Percentiles rank a stretch among this genome's conserved stretches.
Evolutionary conservation across 2,797 vertebrate species (phyloP).

Genomic region (Xenopus petersii): DNA sequence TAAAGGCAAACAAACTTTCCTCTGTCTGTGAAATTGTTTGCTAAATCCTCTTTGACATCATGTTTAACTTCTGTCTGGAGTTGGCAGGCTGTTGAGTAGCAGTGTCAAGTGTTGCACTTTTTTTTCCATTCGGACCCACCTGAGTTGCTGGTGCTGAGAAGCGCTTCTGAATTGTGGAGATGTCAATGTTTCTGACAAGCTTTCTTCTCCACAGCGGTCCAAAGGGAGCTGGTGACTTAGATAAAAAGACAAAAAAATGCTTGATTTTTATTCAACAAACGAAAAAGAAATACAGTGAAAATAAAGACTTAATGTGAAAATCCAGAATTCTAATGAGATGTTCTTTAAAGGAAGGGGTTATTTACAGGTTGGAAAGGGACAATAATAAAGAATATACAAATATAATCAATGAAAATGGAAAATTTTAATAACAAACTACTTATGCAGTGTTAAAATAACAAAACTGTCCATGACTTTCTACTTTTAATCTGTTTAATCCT

Average conservation of each 20-base stretch:
- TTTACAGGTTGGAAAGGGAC: not conserved
- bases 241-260: slow-evolving; percentile 44
- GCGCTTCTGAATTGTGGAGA: slow-evolving; percentile 45
- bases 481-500: no score
- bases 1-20: slow-evolving; percentile 14
- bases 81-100: slow-evolving; percentile 32
- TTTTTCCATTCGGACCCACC: slow-evolving; percentile 29
- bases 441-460: no score
- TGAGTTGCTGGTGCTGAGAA: slow-evolving; percentile 42
- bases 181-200: slow-evolving; percentile 48
- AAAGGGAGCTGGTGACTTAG: slow-evolving; percentile 46
- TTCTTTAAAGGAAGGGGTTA: slow-evolving; percentile 9
- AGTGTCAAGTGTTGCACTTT: slow-evolving; percentile 37
- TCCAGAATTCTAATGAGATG: slow-evolving; percentile 27
- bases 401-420: no score
- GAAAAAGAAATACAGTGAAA: slow-evolving; percentile 38
- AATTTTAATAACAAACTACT: no score
- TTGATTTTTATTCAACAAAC: slow-evolving; percentile 42
- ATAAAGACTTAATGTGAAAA: slow-evolving; percentile 43
- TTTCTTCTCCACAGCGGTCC: slow-evolving; percentile 46
- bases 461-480: no score
- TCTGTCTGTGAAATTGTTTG: slow-evolving; percentile 48
- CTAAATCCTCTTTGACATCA: slow-evolving; percentile 43
- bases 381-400: no score
- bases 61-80: slow-evolving; percentile 38